Percentiles rank a stretch among this genome's conserved stretches.
These are phyloP conservation scores for Channallabes apus DNA, from an alignment of 2,797 vertebrate genomes.

Conservation along the genomic window DNA sequence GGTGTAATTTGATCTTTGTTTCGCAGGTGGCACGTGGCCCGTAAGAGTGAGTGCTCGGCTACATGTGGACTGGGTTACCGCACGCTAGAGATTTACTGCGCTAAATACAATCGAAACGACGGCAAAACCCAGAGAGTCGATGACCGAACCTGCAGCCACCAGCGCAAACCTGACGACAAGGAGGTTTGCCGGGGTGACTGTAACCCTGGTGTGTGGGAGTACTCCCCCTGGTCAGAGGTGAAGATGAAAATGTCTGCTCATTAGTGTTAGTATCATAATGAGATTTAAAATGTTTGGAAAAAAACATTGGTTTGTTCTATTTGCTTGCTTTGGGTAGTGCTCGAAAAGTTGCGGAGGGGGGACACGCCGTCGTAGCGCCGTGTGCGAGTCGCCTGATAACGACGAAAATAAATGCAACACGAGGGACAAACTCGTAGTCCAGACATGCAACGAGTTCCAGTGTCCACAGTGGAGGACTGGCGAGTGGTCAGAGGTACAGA, in stretches of 20 bases:
- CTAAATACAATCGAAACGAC: slow-evolving; percentile 82
- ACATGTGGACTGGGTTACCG: slow-evolving; percentile 91
- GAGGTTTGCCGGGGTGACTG: slow-evolving; percentile 93
- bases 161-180: slow-evolving; percentile 84
- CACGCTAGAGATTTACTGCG: slow-evolving; percentile 88
- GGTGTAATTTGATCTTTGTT: not conserved
- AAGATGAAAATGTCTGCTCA: slow-evolving; percentile 22
- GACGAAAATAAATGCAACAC: slow-evolving; percentile 91
- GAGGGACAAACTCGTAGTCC: slow-evolving; percentile 85
- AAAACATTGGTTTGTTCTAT: slow-evolving; percentile 4
- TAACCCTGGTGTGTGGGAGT: slow-evolving; percentile 90
- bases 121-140: slow-evolving; percentile 89
- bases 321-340: slow-evolving; percentile 75
- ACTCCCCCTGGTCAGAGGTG: slow-evolving; percentile 94
- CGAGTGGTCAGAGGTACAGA: slow-evolving; percentile 94
- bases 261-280: not conserved
- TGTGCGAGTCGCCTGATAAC: slow-evolving; percentile 83
- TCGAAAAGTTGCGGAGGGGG: slow-evolving; percentile 92
- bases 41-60: slow-evolving; percentile 89
- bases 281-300: not conserved
- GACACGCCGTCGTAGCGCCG: slow-evolving; percentile 81
- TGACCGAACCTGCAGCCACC: slow-evolving; percentile 83
- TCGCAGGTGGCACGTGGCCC: slow-evolving; percentile 87
- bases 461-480: slow-evolving; percentile 94
- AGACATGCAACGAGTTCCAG: slow-evolving; percentile 88